Percentiles rank a stretch among this genome's conserved stretches.
phyloP scores from a whole-genome alignment of 2,888 invertebrate species.

The Gibbula magus region DNA sequence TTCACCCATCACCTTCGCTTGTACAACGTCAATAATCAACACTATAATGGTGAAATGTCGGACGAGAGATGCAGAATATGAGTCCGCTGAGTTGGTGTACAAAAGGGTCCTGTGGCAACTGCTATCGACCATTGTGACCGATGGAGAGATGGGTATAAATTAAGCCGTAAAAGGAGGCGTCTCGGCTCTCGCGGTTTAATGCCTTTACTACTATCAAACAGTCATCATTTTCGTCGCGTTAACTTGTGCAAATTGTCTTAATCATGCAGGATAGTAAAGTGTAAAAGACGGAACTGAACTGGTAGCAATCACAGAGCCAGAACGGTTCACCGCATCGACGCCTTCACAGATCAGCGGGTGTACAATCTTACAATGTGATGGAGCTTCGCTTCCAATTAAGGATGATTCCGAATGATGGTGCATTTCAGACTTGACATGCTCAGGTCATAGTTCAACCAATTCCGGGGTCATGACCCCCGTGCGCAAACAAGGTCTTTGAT shows the following conservation, averaged over 20 bases:
- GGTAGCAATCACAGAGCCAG: not conserved
- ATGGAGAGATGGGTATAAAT: not conserved
- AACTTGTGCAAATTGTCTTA: constrained; percentile 1
- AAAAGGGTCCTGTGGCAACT: not conserved
- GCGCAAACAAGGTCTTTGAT: not conserved
- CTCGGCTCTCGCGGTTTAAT: not conserved
- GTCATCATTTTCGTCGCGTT: constrained; percentile 13
- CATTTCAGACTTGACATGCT: not conserved
- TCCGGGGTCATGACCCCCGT: not conserved
- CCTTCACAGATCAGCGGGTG: not conserved
- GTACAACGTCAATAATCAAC: not conserved
- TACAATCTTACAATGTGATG: not conserved
- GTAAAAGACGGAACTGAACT: not conserved
- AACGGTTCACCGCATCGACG: not conserved
- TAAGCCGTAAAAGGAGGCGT: not conserved
- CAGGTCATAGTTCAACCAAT: not conserved
- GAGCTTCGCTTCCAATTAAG: not conserved
- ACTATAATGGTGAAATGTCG: not conserved
- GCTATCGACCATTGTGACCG: not conserved
- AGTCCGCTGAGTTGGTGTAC: not conserved
- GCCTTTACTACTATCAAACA: not conserved
- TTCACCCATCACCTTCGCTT: not conserved
- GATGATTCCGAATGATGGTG: not conserved
- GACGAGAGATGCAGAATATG: not conserved
- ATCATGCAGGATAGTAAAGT: not conserved